phyloP scores from a whole-genome alignment of 2,113 vertebrate genomes.

The Callipepla squamata region DNA sequence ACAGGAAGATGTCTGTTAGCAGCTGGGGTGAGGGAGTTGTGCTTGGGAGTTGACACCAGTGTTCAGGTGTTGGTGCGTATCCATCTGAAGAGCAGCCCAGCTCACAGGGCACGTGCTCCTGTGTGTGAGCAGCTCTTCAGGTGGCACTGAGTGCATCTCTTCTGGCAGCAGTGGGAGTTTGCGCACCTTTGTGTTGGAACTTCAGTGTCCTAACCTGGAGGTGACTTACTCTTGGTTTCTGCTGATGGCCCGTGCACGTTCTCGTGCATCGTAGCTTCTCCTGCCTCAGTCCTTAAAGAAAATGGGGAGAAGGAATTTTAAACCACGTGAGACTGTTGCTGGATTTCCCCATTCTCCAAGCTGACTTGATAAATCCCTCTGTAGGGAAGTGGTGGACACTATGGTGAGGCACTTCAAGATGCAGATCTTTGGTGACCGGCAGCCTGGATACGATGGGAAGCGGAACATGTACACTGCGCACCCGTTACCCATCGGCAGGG shows the following conservation, averaged over 20 bases:
- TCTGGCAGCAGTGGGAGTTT: background rate
- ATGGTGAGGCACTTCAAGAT: conserved; percentile 99
- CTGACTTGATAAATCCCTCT: conserved; percentile 15
- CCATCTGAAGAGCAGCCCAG: background rate
- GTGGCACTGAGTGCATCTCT: background rate
- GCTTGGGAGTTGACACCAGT: accelerated
- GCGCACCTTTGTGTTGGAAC: background rate
- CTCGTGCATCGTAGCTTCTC: accelerated
- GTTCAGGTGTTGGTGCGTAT: background rate
- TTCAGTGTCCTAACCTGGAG: background rate
- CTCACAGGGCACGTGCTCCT: background rate
- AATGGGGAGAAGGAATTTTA: background rate
- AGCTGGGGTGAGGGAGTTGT: background rate
- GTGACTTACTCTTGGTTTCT: background rate
- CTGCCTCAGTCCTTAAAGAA: background rate
- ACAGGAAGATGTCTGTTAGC: background rate
- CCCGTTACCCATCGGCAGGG: conserved; percentile 94
- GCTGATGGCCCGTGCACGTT: background rate
- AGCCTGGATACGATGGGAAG: conserved; percentile 97
- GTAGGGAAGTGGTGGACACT: conserved; percentile 96
- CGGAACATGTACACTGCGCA: conserved; percentile 99
- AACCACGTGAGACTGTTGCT: background rate
- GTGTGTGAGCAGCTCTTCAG: background rate
- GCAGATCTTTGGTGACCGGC: conserved; percentile 98
- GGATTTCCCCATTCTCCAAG: conserved; percentile 7